These are phyloP conservation scores for Danio albolineatus DNA, from an alignment of 2,797 vertebrate genomes.

Conservation along the genomic window DNA sequence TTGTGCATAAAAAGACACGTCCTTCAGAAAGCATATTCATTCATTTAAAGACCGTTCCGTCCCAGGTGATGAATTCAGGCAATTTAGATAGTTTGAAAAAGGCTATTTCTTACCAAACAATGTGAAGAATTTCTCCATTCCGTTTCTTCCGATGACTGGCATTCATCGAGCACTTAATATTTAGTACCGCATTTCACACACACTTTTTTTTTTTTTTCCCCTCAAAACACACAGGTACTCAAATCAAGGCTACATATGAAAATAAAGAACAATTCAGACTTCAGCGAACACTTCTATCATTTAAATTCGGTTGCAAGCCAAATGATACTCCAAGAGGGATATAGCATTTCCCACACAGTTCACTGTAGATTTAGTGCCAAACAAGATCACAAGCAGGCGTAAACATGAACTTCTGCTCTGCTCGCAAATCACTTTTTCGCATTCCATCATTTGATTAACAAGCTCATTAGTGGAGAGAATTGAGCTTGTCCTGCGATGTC, in stretches of 20 bases:
- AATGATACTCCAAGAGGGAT: constrained; percentile 49
- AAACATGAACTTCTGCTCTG: constrained; percentile 42
- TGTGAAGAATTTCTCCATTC: background rate
- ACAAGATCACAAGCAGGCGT: constrained; percentile 28
- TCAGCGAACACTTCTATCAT: background rate
- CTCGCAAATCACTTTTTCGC: constrained; percentile 2
- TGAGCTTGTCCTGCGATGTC: constrained; percentile 31
- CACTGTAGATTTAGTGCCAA: constrained; percentile 36
- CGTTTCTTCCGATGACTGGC: background rate
- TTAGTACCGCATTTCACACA: background rate
- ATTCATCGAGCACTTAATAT: constrained; percentile 4
- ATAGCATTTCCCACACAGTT: constrained; percentile 38
- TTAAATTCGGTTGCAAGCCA: constrained; percentile 8
- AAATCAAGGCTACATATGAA: constrained; percentile 32
- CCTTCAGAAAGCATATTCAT: constrained; percentile 28
- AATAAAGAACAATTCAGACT: constrained; percentile 5
- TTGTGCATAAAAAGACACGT: constrained; percentile 17
- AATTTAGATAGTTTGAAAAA: constrained; percentile 44
- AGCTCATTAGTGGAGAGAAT: constrained; percentile 43
- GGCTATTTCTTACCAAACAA: background rate
- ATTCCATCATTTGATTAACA: constrained; percentile 46
- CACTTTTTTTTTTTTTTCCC: no score
- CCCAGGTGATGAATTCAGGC: constrained; percentile 36
- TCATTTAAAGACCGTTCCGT: background rate
- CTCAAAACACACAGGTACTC: background rate